Evolutionary conservation across 2,797 vertebrate genomes (phyloP).

Genomic region (Mareca penelope): DNA sequence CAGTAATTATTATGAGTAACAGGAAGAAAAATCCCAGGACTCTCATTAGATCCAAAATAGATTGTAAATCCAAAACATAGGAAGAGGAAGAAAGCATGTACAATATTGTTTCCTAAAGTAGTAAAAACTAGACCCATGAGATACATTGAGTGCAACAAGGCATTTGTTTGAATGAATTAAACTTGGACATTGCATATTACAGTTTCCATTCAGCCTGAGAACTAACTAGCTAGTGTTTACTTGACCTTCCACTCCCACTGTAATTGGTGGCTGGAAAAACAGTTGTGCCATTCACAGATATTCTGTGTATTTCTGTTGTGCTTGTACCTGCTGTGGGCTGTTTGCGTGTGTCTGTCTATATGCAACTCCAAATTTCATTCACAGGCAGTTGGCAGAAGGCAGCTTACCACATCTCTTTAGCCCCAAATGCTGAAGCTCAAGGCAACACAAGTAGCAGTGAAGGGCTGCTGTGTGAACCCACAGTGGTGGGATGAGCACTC

Average conservation of each 20-base stretch:
- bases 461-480: neutral
- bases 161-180: constrained; percentile 5
- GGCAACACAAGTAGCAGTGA: neutral
- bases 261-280: neutral
- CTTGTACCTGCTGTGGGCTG: neutral
- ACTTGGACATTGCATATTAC: neutral
- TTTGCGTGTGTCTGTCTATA: neutral
- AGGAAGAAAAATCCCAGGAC: constrained; percentile 55
- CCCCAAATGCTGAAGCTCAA: neutral
- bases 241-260: neutral
- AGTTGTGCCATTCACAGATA: neutral
- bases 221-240: neutral
- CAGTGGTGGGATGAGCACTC: neutral
- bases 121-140: constrained; percentile 40
- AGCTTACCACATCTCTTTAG: neutral
- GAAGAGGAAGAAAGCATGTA: constrained; percentile 40
- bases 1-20: constrained; percentile 17
- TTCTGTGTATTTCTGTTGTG: neutral
- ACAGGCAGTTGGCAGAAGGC: neutral
- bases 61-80: constrained; percentile 26
- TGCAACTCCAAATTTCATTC: neutral
- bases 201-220: neutral
- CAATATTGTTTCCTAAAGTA: constrained; percentile 57
- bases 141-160: neutral
- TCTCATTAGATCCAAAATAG: constrained; percentile 42